Conservation (phyloP, 2,888 invertebrate genomes). For the Eilema depressum region DNA sequence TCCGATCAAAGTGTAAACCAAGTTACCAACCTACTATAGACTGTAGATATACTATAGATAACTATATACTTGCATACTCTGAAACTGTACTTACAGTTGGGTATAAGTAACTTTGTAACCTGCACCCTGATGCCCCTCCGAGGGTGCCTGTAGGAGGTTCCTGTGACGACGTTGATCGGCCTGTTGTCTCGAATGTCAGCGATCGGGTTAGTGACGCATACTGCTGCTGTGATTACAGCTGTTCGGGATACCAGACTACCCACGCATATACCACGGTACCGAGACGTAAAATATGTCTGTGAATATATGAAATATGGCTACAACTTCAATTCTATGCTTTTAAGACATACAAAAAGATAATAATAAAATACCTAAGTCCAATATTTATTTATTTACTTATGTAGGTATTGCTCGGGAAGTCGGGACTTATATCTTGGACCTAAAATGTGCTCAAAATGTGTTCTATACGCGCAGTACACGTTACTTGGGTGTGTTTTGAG, state of each 20-base stretch:
- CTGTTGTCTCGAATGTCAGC: slow-evolving; percentile 54
- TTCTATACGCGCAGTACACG: no score
- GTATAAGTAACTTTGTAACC: slow-evolving; percentile 71
- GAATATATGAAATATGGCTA: not conserved
- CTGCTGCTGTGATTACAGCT: slow-evolving; percentile 73
- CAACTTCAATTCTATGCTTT: not conserved
- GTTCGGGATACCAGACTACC: slow-evolving; percentile 70
- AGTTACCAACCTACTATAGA: no score
- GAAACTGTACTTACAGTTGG: slow-evolving; percentile 65
- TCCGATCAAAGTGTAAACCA: no score
- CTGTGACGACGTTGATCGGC: slow-evolving; percentile 71
- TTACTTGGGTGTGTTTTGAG: no score
- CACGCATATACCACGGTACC: slow-evolving; percentile 73
- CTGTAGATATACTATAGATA: no score
- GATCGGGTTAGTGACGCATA: slow-evolving; percentile 69
- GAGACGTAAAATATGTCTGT: slow-evolving; percentile 73
- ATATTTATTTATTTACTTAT: no score
- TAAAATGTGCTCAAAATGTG: no score
- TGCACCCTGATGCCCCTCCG: slow-evolving; percentile 76
- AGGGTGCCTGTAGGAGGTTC: slow-evolving; percentile 71
- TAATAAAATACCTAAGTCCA: no score
- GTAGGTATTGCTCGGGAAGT: no score
- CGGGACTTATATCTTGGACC: no score
- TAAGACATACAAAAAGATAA: not conserved
- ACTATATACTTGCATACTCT: no score